A percentile compares a stretch with the other conserved stretches of the same genome.
Evolutionary conservation across 2,888 invertebrate species (phyloP).

Genomic region (Teleogryllus oceanicus): DNA sequence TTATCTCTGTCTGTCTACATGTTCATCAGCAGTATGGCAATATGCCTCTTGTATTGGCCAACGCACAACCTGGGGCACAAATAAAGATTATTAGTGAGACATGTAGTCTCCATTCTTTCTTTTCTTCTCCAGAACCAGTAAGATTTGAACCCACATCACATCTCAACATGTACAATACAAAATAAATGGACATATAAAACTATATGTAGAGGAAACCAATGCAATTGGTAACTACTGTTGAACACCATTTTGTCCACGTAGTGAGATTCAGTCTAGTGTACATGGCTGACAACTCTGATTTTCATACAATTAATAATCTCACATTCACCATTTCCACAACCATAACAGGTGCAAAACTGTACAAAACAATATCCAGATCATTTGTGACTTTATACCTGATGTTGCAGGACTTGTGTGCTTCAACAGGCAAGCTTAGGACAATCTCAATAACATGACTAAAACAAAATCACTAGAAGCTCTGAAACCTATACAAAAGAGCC

Average conservation of each 20-base stretch:
- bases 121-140: background rate
- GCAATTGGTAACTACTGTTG: background rate
- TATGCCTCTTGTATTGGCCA: background rate
- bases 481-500: too few species aligned
- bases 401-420: too few species aligned
- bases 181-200: background rate
- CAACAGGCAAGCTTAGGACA: too few species aligned
- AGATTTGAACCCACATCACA: background rate
- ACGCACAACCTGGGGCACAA: constrained; percentile 18
- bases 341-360: too few species aligned
- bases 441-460: too few species aligned
- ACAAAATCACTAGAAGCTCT: too few species aligned
- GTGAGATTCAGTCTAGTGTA: background rate
- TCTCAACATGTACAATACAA: background rate
- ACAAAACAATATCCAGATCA: too few species aligned
- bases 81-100: background rate
- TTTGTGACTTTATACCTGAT: too few species aligned
- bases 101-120: background rate
- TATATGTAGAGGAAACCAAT: background rate
- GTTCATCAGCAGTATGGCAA: constrained; percentile 1
- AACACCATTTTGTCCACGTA: background rate
- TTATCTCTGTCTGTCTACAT: constrained; percentile 4
- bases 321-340: too few species aligned
- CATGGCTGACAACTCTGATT: background rate
- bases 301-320: too few species aligned